These are phyloP conservation scores for Calameuta pallipes DNA, from an alignment of 2,888 invertebrate genomes.

Conservation along the genomic window DNA sequence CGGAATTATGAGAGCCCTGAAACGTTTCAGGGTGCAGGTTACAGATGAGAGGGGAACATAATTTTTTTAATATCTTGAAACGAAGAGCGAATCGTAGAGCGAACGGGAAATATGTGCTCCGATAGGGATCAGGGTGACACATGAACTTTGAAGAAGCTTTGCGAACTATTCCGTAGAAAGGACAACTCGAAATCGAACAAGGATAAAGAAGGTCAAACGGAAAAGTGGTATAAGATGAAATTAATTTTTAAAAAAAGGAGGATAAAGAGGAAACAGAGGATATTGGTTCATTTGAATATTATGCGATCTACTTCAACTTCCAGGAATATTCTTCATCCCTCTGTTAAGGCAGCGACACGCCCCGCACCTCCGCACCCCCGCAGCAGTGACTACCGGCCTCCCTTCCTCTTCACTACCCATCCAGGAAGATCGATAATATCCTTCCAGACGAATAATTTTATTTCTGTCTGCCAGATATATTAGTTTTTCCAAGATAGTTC, in stretches of 20 bases:
- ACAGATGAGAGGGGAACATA: conserved; percentile 16
- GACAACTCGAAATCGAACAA: not conserved
- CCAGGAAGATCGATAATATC: conserved; percentile 52
- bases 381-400: not conserved
- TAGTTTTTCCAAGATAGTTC: conserved; percentile 21
- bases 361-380: not conserved
- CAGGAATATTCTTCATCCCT: not conserved
- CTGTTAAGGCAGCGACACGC: not conserved
- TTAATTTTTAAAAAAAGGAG: conserved; percentile 44
- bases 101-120: not conserved
- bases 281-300: conserved; percentile 56
- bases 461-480: conserved; percentile 48
- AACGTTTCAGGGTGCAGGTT: not conserved
- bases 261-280: conserved; percentile 41
- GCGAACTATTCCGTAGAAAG: not conserved
- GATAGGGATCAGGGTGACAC: not conserved
- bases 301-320: conserved; percentile 28
- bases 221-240: conserved; percentile 29
- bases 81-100: conserved; percentile 6
- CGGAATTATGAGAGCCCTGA: no score
- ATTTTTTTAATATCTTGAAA: conserved; percentile 43
- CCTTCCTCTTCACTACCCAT: not conserved
- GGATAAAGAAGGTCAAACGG: not conserved
- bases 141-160: not conserved
- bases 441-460: conserved; percentile 56